phyloP scores from a whole-genome alignment of 1,140 invertebrate genomes.

The Amyelois transitella region DNA sequence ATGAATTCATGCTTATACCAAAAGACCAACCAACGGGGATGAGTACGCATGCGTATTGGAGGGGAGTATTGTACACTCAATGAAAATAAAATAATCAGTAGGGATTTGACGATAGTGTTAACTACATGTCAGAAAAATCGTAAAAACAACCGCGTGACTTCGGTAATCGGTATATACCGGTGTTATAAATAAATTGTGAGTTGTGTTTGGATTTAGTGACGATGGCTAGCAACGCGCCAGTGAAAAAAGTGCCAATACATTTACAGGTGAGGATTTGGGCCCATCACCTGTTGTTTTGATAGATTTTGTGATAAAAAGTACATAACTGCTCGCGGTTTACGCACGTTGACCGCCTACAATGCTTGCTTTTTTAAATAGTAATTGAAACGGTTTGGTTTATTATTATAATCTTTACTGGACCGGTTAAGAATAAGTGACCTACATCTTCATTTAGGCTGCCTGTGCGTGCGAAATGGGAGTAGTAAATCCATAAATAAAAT shows the following conservation, averaged over 20 bases:
- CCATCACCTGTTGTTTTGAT: constrained; percentile 40
- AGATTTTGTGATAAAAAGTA: constrained; percentile 15
- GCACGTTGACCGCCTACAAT: neutral
- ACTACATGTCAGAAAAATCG: constrained; percentile 27
- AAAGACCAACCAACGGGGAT: constrained; percentile 28
- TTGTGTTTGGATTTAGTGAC: constrained; percentile 42
- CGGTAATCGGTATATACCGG: constrained; percentile 40
- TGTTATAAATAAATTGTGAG: constrained; percentile 58
- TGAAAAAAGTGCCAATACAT: constrained; percentile 96
- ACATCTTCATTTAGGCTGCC: constrained; percentile 46
- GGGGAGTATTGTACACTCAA: constrained; percentile 47
- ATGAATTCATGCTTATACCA: constrained; percentile 4
- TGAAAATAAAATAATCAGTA: constrained; percentile 57
- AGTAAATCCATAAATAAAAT: constrained; percentile 1
- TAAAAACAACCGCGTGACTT: constrained; percentile 21
- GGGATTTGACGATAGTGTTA: constrained; percentile 29
- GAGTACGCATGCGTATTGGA: constrained; percentile 53
- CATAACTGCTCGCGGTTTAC: neutral
- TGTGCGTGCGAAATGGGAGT: constrained; percentile 12
- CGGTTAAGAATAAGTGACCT: constrained; percentile 30
- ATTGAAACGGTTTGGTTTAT: neutral
- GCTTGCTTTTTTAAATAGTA: neutral
- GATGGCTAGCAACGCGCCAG: constrained; percentile 74
- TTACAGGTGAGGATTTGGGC: constrained; percentile 82
- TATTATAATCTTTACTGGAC: neutral